A percentile compares a stretch with the other conserved stretches of the same genome.
phyloP scores from a whole-genome alignment of 2,888 invertebrate genomes.

The Sericinus montela region DNA sequence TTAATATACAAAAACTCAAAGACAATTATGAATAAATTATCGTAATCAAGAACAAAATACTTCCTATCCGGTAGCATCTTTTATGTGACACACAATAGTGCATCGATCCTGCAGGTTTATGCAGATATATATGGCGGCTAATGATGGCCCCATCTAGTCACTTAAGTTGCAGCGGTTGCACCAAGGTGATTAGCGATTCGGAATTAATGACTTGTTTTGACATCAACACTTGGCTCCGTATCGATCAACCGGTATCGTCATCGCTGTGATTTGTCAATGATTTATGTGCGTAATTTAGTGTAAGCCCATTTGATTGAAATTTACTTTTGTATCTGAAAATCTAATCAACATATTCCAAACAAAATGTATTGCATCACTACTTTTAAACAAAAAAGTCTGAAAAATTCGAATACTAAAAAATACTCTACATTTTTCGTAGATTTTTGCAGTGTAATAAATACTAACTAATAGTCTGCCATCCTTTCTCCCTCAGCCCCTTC shows the following conservation, averaged over 20 bases:
- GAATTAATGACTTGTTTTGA: conserved; percentile 46
- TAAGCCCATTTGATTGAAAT: conserved; percentile 29
- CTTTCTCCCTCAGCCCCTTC: no score
- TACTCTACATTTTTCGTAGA: no score
- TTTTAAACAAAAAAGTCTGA: no score
- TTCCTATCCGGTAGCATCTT: conserved; percentile 65
- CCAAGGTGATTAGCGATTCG: conserved; percentile 38
- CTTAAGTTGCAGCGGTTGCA: conserved; percentile 50
- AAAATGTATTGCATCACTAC: no score
- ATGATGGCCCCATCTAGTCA: conserved; percentile 52
- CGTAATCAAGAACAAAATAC: neutral
- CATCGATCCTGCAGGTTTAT: conserved; percentile 63
- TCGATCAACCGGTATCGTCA: conserved; percentile 51
- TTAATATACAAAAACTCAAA: no score
- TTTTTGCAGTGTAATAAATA: no score
- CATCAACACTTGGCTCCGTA: conserved; percentile 45
- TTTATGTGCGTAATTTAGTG: conserved; percentile 40
- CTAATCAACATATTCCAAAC: conserved; percentile 10
- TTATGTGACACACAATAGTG: conserved; percentile 67
- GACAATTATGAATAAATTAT: no score
- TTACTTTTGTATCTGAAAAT: conserved; percentile 15
- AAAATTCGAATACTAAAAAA: no score
- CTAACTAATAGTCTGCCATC: no score
- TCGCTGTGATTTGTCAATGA: conserved; percentile 40
- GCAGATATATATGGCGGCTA: conserved; percentile 56